phyloP scores from a whole-genome alignment of 2,888 invertebrate species.

The Agonopterix alstromeriana region DNA sequence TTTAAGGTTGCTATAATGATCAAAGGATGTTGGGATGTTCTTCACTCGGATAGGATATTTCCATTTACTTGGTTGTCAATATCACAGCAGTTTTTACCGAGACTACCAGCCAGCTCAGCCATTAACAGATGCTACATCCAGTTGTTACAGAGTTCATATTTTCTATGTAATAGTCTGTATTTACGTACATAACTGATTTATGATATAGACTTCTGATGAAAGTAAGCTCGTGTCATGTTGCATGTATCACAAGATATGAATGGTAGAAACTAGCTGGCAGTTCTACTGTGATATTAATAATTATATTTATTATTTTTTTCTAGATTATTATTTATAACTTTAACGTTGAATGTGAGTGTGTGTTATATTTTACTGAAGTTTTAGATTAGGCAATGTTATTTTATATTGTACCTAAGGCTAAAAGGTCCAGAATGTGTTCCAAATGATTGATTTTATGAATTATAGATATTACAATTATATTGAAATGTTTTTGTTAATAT shows the following conservation, averaged over 20 bases:
- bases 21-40: constrained; percentile 44
- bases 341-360: constrained; percentile 52
- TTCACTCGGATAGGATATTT: constrained; percentile 25
- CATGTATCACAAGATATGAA: background rate
- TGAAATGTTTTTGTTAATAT: constrained; percentile 46
- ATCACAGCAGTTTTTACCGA: constrained; percentile 68
- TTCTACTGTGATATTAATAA: constrained; percentile 75
- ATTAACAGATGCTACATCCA: too few relatives aligned
- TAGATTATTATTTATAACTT: constrained; percentile 65
- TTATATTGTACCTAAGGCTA: constrained; percentile 46
- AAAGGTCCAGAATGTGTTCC: constrained; percentile 68
- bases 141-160: too few relatives aligned
- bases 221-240: too few relatives aligned
- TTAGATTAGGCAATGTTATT: constrained; percentile 58
- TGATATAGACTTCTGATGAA: too few relatives aligned
- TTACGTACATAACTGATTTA: too few relatives aligned
- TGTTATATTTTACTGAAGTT: constrained; percentile 58
- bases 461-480: constrained; percentile 48
- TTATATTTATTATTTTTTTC: constrained; percentile 66
- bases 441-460: constrained; percentile 54
- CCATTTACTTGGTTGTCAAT: constrained; percentile 54
- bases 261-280: constrained; percentile 53
- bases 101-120: constrained; percentile 57
- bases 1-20: constrained; percentile 55
- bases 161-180: too few relatives aligned